Conservation (phyloP, 2,113 vertebrate genomes). For the Pampusana beccarii region DNA sequence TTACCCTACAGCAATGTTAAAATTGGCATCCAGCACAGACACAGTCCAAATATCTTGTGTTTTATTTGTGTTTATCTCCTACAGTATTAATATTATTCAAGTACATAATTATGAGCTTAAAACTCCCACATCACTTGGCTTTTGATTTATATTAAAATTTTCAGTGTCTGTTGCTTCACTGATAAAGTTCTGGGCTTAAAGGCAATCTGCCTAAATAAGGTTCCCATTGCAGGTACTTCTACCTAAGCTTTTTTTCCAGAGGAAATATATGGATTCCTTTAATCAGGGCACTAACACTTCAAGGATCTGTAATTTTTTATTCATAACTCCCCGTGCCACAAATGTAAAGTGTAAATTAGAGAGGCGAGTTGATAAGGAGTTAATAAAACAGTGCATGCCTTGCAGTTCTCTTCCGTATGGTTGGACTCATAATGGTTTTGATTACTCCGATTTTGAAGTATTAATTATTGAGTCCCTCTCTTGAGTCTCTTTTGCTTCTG, state of each 20-base stretch:
- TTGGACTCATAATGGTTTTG: neutral
- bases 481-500: slow-evolving; percentile 13
- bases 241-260: neutral
- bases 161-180: neutral
- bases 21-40: neutral
- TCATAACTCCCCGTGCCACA: neutral
- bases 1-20: neutral
- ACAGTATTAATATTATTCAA: neutral
- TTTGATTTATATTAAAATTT: slow-evolving; percentile 20
- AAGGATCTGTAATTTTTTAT: neutral
- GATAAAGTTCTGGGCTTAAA: neutral
- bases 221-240: neutral
- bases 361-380: neutral
- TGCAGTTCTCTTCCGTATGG: neutral
- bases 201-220: neutral
- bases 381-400: neutral
- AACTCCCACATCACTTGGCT: neutral
- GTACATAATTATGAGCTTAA: neutral
- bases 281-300: neutral
- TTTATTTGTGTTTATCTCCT: slow-evolving; percentile 2
- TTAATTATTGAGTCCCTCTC: neutral
- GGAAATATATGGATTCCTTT: neutral
- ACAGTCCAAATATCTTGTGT: neutral
- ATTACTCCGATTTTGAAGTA: neutral
- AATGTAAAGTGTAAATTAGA: neutral